Base-by-base conservation (phyloP, 2,113 vertebrate species). In the Syrrhaptes paradoxus region DNA sequence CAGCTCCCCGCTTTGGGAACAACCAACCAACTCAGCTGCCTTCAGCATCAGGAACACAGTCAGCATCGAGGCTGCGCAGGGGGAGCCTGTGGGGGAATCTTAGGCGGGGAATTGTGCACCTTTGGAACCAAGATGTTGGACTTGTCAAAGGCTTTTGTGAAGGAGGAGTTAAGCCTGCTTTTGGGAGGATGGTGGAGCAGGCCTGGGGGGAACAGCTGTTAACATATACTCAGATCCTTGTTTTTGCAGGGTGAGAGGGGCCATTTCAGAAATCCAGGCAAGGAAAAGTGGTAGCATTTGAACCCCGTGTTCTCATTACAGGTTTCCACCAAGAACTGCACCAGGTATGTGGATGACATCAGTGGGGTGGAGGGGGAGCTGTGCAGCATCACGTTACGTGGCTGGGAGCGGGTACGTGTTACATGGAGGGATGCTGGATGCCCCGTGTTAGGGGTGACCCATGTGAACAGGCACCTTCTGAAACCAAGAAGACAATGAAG, bases 21-120 rank as follows among this genome's bases (percentile, higher is more conserved):
- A n/a, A 57, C 18, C 3, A 72, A 29, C 70, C 80, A 87, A 49
- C 31, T 84, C 57, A 43, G 74, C 95, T 97, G 94, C 86, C 93
- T 96, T 94, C 72, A 48, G 24, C 28, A 11, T 43, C 52, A 55
- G 85, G 68, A 92, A 32, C 3, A 2, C 8, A 1, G 38, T 11
- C 49, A 32, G 62, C 21, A 4, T 3, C 3, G 6, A 80, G n/a
- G 49, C 14, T 10, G 20, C 4, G 6, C 3, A 1, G 9, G 0
- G 6, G 66, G 36, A 54, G 36, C 34, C 31, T 4, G 5, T 0
- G 8, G 6, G 14, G 22, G 17, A 21, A 32, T 11, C 24, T 13
- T 5, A 36, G 26, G 36, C 49, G 41, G 55, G 61, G 12, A 70
- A 20, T 2, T 9, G 14, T 3, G 29, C 12, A 6, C 15, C 34